Conservation (phyloP, 2,888 invertebrate genomes). For the Chironomus riparius region DNA sequence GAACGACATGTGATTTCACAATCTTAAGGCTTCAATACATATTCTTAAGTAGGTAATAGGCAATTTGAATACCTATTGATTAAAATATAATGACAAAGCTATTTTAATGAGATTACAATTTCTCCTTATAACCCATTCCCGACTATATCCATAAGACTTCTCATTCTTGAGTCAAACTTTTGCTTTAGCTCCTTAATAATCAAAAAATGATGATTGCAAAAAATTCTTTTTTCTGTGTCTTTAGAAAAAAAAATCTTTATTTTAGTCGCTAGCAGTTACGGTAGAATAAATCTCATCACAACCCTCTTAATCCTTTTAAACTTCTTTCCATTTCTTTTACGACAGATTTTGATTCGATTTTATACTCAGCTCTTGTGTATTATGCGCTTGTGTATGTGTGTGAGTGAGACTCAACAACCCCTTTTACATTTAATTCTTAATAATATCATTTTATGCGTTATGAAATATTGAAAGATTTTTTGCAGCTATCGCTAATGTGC, state of each 20-base stretch:
- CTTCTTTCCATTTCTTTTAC: neutral
- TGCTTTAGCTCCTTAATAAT: too few relatives aligned
- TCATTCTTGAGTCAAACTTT: too few relatives aligned
- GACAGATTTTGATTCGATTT: neutral
- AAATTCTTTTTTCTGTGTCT: too few relatives aligned
- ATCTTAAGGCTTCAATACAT: neutral
- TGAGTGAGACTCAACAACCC: neutral
- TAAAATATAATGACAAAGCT: neutral
- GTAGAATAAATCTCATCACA: slow-evolving; percentile 7
- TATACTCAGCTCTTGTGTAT: too few relatives aligned
- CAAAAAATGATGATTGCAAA: too few relatives aligned
- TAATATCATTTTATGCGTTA: neutral
- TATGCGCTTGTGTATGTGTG: neutral
- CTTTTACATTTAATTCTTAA: neutral
- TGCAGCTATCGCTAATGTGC: neutral
- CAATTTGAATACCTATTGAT: neutral
- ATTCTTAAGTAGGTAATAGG: neutral
- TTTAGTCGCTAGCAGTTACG: neutral
- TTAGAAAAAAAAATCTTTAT: neutral
- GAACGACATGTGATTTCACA: neutral
- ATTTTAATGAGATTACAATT: neutral
- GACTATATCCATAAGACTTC: too few relatives aligned
- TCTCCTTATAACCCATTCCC: too few relatives aligned
- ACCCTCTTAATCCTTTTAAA: slow-evolving; percentile 23
- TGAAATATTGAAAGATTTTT: neutral